Evolutionary conservation across 2,888 invertebrate species (phyloP).

Genomic region (Amblyjoppa proteus): DNA sequence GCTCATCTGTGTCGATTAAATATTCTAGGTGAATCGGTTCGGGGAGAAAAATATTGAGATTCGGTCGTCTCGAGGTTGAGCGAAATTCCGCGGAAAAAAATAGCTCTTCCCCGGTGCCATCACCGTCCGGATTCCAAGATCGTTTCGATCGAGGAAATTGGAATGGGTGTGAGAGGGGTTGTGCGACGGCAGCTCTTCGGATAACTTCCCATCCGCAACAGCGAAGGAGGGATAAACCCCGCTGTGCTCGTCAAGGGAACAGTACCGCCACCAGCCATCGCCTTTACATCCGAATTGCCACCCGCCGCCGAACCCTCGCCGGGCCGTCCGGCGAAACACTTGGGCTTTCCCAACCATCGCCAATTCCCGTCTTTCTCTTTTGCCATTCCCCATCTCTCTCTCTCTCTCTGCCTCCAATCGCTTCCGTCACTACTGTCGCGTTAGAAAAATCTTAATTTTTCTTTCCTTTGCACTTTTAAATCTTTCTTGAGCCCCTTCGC

Average conservation of each 20-base stretch:
- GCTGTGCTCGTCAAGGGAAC: conserved; percentile 76
- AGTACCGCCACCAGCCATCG: conserved; percentile 79
- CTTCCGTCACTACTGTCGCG: conserved; percentile 45
- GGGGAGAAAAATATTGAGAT: not conserved
- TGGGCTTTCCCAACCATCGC: conserved; percentile 71
- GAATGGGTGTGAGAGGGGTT: conserved; percentile 55
- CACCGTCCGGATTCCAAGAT: not conserved
- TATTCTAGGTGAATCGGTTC: not conserved
- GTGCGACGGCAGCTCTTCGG: conserved; percentile 18
- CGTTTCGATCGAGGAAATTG: conserved; percentile 33
- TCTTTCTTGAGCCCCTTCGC: not conserved
- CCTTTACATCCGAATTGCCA: conserved; percentile 76
- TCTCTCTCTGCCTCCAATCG: conserved; percentile 5
- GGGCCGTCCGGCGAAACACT: conserved; percentile 70
- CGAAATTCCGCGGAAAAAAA: conserved; percentile 39
- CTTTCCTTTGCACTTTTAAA: not conserved
- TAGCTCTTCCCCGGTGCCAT: not conserved
- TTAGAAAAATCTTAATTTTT: not conserved
- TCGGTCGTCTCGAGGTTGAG: not conserved
- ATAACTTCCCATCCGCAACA: conserved; percentile 27
- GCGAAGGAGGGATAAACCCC: conserved; percentile 55
- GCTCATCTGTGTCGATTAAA: not conserved
- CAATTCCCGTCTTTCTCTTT: conserved; percentile 40
- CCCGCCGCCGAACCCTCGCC: conserved; percentile 69
- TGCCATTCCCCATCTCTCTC: conserved; percentile 31